These are phyloP conservation scores for Diacarnus erythraeanus DNA, from an alignment of 37 sponge, comb jelly and placozoan species.

Conservation along the genomic window DNA sequence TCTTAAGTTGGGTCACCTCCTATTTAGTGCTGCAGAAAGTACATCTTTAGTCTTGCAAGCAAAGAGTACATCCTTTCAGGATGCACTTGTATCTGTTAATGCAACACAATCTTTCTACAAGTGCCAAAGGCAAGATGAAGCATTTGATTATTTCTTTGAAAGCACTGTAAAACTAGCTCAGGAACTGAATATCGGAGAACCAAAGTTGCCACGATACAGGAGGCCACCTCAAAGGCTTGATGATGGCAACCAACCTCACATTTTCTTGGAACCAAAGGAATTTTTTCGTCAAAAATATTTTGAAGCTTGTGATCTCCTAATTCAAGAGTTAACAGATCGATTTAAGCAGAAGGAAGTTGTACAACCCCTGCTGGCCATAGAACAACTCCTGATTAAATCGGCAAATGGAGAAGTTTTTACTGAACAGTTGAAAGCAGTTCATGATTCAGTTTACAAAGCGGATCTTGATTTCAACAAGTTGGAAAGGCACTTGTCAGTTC, in stretches of 20 bases:
- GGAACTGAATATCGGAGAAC: slow-evolving; percentile 36
- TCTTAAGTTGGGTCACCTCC: no score
- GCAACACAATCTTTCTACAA: no score
- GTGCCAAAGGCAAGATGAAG: slow-evolving; percentile 32
- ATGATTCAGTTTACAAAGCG: slow-evolving; percentile 40
- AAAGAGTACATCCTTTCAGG: no score
- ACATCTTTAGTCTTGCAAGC: no score
- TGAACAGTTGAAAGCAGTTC: slow-evolving; percentile 10
- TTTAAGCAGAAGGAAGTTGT: slow-evolving; percentile 37
- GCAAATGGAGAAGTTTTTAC: slow-evolving; percentile 39
- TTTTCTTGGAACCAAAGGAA: not conserved
- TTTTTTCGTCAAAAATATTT: not conserved
- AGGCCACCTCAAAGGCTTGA: slow-evolving; percentile 36
- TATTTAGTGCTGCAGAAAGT: no score
- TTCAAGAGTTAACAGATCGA: slow-evolving; percentile 26
- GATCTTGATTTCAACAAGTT: slow-evolving; percentile 45
- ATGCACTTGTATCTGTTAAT: no score
- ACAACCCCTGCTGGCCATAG: slow-evolving; percentile 25
- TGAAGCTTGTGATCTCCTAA: slow-evolving; percentile 8
- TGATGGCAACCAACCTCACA: not conserved
- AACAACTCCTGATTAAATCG: slow-evolving; percentile 40
- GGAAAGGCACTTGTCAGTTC: slow-evolving; percentile 36
- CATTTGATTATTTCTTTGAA: slow-evolving; percentile 19
- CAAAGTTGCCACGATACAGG: slow-evolving; percentile 46
- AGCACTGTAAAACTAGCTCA: slow-evolving; percentile 29